Evolutionary conservation across 2,888 invertebrate species (phyloP).

Genomic region (Stratiomys singularior): DNA sequence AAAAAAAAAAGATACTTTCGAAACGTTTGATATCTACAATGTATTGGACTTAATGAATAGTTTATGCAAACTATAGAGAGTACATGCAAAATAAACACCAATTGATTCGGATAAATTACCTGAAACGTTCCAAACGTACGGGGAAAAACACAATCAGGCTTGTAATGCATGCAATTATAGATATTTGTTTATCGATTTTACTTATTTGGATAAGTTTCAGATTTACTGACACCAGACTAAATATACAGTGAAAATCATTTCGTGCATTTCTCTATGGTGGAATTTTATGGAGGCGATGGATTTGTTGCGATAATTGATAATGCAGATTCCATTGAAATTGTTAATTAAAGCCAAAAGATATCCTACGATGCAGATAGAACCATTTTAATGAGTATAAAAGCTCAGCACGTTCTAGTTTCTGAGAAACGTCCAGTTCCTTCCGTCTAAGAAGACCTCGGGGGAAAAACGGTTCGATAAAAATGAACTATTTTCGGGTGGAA

Average conservation of each 20-base stretch:
- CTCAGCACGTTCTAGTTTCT: background rate
- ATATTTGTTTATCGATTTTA: slow-evolving; percentile 5
- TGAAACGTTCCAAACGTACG: background rate
- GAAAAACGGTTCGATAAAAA: slow-evolving; percentile 1
- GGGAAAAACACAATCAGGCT: background rate
- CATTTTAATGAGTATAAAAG: background rate
- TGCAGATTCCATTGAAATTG: background rate
- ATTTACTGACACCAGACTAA: background rate
- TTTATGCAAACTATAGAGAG: background rate
- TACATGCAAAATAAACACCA: background rate
- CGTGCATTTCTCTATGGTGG: background rate
- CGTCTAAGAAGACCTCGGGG: background rate
- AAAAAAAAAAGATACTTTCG: slow-evolving; percentile 4
- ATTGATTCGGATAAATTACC: background rate
- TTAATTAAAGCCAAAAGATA: background rate
- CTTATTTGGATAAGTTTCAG: background rate
- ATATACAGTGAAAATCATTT: background rate
- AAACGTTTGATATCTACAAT: background rate
- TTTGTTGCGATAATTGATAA: background rate
- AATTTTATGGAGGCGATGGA: background rate
- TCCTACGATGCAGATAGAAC: background rate
- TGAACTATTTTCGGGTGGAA: background rate
- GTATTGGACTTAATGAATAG: no score
- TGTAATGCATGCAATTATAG: background rate
- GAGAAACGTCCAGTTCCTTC: background rate